A percentile compares a stretch with the other conserved stretches of the same genome.
Evolutionary conservation across 2,888 invertebrate species (phyloP).

Genomic region (Ochropleura plecta): DNA sequence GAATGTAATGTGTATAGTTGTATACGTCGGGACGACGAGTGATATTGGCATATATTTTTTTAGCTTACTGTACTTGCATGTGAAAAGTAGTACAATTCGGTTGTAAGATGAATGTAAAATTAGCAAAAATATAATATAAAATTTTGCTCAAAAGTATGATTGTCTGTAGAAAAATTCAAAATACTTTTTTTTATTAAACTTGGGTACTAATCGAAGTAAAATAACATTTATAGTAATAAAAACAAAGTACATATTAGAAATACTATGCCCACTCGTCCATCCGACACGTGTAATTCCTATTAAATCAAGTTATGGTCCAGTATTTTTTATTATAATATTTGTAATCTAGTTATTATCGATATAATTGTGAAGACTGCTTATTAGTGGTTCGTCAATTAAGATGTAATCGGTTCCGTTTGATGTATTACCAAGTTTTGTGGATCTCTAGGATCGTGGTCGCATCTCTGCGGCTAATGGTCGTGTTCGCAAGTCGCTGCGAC

Average conservation of each 20-base stretch:
- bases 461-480: conserved; percentile 10
- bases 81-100: conserved; percentile 49
- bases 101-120: conserved; percentile 33
- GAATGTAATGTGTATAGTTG: conserved; percentile 61
- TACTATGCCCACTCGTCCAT: conserved; percentile 63
- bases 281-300: conserved; percentile 82
- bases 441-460: conserved; percentile 28
- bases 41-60: conserved; percentile 49
- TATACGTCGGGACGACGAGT: conserved; percentile 58
- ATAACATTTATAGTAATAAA: conserved; percentile 11
- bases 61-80: conserved; percentile 42
- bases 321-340: conserved; percentile 83
- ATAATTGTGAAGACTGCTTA: conserved; percentile 87
- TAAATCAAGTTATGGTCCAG: conserved; percentile 88
- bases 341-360: conserved; percentile 78
- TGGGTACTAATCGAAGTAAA: conserved; percentile 11
- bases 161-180: conserved; percentile 23
- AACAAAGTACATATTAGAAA: conserved; percentile 67
- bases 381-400: conserved; percentile 88
- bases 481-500: conserved; percentile 17
- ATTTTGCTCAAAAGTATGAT: conserved; percentile 49
- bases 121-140: conserved; percentile 45
- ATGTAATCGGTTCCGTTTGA: conserved; percentile 71
- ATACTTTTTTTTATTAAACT: conserved; percentile 2
- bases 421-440: conserved; percentile 58